Evolutionary conservation across 2,797 vertebrate genomes (phyloP), one percentile per base, ranked within the genome.

Genomic region (Ceyx erithaca): DNA sequence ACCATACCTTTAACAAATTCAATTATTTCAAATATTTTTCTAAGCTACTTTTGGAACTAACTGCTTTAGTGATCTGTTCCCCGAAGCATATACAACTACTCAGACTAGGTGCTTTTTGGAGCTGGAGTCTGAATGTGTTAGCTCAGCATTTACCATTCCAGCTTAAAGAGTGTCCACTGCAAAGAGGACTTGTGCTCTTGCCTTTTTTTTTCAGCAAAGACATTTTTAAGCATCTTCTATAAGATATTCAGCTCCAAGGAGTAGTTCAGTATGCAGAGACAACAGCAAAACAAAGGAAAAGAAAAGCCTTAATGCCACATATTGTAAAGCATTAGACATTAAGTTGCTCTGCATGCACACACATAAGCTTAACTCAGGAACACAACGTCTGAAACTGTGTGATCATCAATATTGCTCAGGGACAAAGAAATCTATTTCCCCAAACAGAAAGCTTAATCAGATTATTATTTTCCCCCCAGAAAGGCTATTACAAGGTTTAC

Each of bases 381-480:
- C 33, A 58, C 5, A 20, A 22, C 14, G 14, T 75, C 79, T 72
- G 10, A 89, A 85, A 40, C 62, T 31, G 28, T 4, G 7, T 23
- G 54, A 46, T 15, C 21, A 31, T 40, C 58, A 80, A 12, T 26
- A 13, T 23, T 48, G 20, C 55, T 84, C 51, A 70, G 33, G 64
- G 51, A 82, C 61, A 55, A 83, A 83, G 35, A 70, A 92, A 85
- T 75, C 46, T 23, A 30, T 78, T 77, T 14, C 31, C 37, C 11
- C 40, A 40, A 80, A 62, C 5, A 1, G 30, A 93, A 66, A 91
- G 37, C n/a, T 68, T 80, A 55, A 87, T 55, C 71, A 22, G 35
- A 87, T 80, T 77, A 94, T 77, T 66, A 94, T 77, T 66, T 23
- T 70, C 18, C 30, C 17, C 28, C 51, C 17, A 25, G 49, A 62